phyloP scores from a whole-genome alignment of 2,888 invertebrate genomes.

The Drosophila merina region DNA sequence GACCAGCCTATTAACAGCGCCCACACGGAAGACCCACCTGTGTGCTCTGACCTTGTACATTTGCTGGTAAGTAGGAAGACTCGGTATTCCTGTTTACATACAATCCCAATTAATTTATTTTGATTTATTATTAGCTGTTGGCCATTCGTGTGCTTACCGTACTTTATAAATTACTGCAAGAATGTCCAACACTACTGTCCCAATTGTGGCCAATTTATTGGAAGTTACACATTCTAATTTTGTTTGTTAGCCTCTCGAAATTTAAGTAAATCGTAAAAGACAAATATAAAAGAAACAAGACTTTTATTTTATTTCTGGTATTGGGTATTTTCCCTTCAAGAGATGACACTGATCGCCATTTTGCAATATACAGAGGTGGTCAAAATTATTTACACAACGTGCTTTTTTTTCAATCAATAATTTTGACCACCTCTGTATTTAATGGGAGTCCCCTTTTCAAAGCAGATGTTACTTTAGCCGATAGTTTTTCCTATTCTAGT shows the following conservation, averaged over 20 bases:
- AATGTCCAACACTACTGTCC: constrained; percentile 77
- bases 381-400: too few species aligned
- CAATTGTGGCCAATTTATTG: constrained; percentile 74
- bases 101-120: neutral
- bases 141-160: constrained; percentile 72
- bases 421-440: too few species aligned
- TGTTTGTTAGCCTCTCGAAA: neutral
- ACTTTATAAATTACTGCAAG: constrained; percentile 74
- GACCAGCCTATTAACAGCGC: constrained; percentile 46
- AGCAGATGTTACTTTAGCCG: neutral
- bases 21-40: constrained; percentile 62
- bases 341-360: neutral
- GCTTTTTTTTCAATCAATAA: too few species aligned
- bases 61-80: constrained; percentile 59
- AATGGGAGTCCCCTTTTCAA: neutral
- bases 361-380: too few species aligned
- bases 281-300: neutral
- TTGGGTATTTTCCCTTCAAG: neutral
- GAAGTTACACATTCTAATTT: constrained; percentile 50
- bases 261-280: neutral
- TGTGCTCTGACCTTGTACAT: constrained; percentile 62
- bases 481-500: neutral
- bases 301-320: neutral
- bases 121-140: constrained; percentile 60
- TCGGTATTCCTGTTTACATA: neutral